Evolutionary conservation across 2,888 invertebrate genomes (phyloP), one percentile per base, ranked within the genome.

Genomic region (Caradrina kadenii): DNA sequence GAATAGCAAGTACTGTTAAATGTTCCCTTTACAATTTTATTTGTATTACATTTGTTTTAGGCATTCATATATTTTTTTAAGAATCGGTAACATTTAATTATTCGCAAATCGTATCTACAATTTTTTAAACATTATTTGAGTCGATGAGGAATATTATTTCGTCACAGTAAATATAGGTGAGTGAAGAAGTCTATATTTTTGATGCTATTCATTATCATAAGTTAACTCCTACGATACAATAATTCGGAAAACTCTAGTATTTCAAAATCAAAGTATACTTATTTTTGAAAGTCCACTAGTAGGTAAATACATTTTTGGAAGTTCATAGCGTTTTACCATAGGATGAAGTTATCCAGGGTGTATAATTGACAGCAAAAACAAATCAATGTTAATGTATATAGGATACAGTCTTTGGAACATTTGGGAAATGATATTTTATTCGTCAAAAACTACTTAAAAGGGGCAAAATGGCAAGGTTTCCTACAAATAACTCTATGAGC

Each of bases 231-330:
- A 84, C 64, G 60, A 53, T 74, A 84, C 68, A 80, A 85, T 83
- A 83, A 83, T 85, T 85, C 83, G 81, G 85, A 61, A 78, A 69
- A 63, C 72, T 63, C 53, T 55, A 84, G 52, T 65, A 62, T 69
- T 66, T 39, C 5, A 69, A 76, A 82, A 66, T 54, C 15, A 77
- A 77, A 60, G 21, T 56, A 21, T 31, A 48, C 11, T 39, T 56
- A 22, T 45, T 45, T 39, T 45, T 73, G 52, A 63, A 60, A 65
- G 45, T 63, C 45, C 35, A 56, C 54, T 59, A 59, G 2, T 3
- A 11, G 3, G 31, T 71, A 55, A 22, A 66, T 61, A 64, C 7
- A 50, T 54, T 70, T 65, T 62, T 66, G 65, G 70, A 73, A 73
- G 66, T 65, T 60, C 22, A 60, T 61, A 63, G 22, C 17, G n/a